Evolutionary conservation across 2,888 invertebrate species (phyloP).

Genomic region (Epinotia brunnichana): DNA sequence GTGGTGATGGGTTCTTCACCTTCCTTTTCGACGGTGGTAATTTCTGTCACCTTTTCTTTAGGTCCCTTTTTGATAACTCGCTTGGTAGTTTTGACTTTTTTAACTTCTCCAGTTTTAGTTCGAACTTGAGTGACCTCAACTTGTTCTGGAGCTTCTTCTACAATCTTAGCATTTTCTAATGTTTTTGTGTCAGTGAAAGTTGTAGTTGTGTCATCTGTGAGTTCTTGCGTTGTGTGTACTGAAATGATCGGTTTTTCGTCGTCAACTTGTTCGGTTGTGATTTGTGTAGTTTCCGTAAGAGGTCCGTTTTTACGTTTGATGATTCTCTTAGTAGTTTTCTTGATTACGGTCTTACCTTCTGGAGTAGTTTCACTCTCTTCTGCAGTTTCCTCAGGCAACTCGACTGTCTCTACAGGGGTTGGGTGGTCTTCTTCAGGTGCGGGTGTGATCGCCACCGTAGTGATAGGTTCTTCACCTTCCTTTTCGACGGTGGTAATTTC

Average conservation of each 20-base stretch:
- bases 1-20: background rate
- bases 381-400: conserved; percentile 53
- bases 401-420: conserved; percentile 57
- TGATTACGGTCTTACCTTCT: background rate
- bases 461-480: conserved; percentile 54
- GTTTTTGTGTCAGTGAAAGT: background rate
- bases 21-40: background rate
- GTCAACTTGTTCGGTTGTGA: conserved; percentile 6
- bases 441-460: background rate
- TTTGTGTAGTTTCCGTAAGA: background rate
- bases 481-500: conserved; percentile 56
- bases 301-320: conserved; percentile 1
- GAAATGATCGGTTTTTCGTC: background rate
- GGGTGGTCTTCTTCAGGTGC: background rate
- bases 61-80: conserved; percentile 59
- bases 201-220: background rate
- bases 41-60: conserved; percentile 56
- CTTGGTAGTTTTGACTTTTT: conserved; percentile 14
- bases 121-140: conserved; percentile 2
- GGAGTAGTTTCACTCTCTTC: conserved; percentile 1
- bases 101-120: background rate
- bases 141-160: background rate
- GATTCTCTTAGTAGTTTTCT: conserved; percentile 1
- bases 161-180: background rate
- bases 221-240: conserved; percentile 4